Evolutionary conservation across 2,113 vertebrate species (phyloP).

Genomic region (Orcinus orca): DNA sequence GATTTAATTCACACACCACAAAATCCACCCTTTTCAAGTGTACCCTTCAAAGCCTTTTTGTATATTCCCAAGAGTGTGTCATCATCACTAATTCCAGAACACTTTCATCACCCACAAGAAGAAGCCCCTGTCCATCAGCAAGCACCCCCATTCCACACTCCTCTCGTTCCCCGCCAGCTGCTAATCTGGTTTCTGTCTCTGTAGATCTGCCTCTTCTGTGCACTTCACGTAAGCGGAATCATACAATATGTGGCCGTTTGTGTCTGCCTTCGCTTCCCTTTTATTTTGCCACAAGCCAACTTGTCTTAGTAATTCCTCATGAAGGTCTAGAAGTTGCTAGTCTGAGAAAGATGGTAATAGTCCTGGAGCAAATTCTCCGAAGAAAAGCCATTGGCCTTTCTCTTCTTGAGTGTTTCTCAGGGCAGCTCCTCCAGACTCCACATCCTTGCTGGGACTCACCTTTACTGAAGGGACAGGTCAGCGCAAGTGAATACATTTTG

Average conservation of each 20-base stretch:
- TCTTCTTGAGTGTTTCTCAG: background rate
- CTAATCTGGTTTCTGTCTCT: conserved; percentile 9
- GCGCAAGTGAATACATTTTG: background rate
- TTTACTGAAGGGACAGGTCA: background rate
- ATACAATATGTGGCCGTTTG: background rate
- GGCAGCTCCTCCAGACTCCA: background rate
- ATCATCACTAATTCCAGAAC: background rate
- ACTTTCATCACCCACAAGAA: background rate
- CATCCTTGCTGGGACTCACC: background rate
- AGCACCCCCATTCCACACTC: background rate
- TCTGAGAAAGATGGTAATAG: background rate
- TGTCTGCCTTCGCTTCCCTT: background rate
- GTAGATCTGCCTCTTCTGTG: background rate
- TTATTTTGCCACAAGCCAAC: background rate
- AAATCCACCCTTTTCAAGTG: background rate
- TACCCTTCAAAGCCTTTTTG: background rate
- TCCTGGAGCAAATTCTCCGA: background rate
- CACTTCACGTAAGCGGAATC: background rate
- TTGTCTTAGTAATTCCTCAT: background rate
- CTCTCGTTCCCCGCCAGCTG: background rate
- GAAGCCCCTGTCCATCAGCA: background rate
- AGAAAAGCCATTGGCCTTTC: background rate
- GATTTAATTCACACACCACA: background rate
- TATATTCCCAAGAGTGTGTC: background rate
- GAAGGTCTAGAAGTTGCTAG: background rate